Conservation (phyloP, 1,140 invertebrate genomes). For the Drosophila lowei region DNA sequence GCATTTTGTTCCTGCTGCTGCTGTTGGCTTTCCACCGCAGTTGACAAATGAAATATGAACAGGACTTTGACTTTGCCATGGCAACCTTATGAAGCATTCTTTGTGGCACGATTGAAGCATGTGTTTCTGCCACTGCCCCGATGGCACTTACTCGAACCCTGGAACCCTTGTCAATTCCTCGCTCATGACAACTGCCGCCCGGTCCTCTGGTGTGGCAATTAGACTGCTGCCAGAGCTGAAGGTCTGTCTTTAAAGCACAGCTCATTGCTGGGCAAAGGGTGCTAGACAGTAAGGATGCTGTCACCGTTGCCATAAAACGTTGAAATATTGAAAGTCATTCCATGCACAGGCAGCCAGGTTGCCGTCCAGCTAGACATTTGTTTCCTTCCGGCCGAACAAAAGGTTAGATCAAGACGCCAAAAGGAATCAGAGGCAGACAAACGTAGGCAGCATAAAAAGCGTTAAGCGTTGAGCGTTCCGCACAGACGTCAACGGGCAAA, state of each 20-base stretch:
- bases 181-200: conserved; percentile 60
- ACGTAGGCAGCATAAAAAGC: conserved; percentile 36
- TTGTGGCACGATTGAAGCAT: conserved; percentile 44
- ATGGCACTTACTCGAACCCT: conserved; percentile 27
- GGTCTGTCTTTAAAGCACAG: conserved; percentile 14
- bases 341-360: conserved; percentile 44
- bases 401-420: conserved; percentile 19
- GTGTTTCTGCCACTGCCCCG: conserved; percentile 23
- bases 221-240: conserved; percentile 37
- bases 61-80: conserved; percentile 56
- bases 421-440: conserved; percentile 27
- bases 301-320: conserved; percentile 73
- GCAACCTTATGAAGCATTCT: conserved; percentile 26
- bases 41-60: conserved; percentile 78
- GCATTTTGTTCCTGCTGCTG: background rate
- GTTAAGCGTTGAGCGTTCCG: conserved; percentile 65
- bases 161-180: conserved; percentile 60
- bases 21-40: conserved; percentile 23
- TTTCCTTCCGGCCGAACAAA: conserved; percentile 67
- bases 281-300: conserved; percentile 57
- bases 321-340: conserved; percentile 79
- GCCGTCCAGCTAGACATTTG: conserved; percentile 59
- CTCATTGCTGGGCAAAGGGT: conserved; percentile 33
- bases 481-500: conserved; percentile 68
- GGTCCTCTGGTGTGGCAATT: conserved; percentile 27